Percentiles rank a stretch among this genome's conserved stretches.
Evolutionary conservation across 2,113 vertebrate species (phyloP).

Genomic region (Cygnus atratus): DNA sequence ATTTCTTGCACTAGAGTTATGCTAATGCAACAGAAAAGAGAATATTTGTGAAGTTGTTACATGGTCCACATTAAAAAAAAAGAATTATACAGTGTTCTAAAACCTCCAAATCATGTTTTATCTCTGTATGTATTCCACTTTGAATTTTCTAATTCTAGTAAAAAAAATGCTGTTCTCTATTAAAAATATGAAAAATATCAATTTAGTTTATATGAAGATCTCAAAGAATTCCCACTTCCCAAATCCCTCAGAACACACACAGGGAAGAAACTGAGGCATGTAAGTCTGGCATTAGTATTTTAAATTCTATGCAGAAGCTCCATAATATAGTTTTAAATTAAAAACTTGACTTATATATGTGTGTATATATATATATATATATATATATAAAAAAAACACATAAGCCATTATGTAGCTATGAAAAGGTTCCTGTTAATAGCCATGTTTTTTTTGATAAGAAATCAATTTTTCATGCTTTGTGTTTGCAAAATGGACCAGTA

Average conservation of each 20-base stretch:
- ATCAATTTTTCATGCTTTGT: not conserved
- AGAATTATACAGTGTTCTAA: not conserved
- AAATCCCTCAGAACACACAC: not conserved
- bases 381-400: not conserved
- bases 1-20: not conserved
- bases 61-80: not conserved
- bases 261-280: not conserved
- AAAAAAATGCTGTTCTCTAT: not conserved
- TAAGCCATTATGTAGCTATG: not conserved
- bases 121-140: not conserved
- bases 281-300: not conserved
- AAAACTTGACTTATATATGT: not conserved
- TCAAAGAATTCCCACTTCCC: not conserved
- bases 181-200: not conserved
- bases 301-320: not conserved
- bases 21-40: not conserved
- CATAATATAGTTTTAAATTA: not conserved
- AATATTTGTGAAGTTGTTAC: not conserved
- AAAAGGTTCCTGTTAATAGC: not conserved
- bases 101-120: not conserved
- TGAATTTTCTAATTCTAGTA: not conserved
- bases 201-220: not conserved
- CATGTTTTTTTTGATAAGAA: not conserved
- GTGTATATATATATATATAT: too few relatives aligned
- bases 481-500: not conserved